These are phyloP conservation scores for Heliconius congener DNA, from an alignment of 1,140 invertebrate species.

Conservation along the genomic window DNA sequence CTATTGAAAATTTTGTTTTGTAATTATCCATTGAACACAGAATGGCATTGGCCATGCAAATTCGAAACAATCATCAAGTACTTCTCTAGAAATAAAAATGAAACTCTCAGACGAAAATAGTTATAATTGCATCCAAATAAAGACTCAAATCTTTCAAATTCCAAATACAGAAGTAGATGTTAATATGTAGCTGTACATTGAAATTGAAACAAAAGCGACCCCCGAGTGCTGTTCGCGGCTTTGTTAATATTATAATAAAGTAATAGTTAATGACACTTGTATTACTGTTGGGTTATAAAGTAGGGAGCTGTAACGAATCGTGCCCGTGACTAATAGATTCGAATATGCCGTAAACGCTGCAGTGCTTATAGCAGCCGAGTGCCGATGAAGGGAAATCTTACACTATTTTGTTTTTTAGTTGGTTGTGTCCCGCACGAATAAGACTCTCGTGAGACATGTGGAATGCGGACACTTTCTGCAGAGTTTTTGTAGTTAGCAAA, in stretches of 20 bases:
- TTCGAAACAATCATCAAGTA: slow-evolving; percentile 53
- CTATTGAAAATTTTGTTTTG: neutral
- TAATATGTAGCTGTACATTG: slow-evolving; percentile 44
- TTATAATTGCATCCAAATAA: slow-evolving; percentile 20
- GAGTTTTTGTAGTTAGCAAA: too few species aligned
- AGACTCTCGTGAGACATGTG: too few species aligned
- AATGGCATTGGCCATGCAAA: slow-evolving; percentile 54
- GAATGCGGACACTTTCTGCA: too few species aligned
- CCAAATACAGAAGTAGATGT: slow-evolving; percentile 10
- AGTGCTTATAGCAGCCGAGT: slow-evolving; percentile 9
- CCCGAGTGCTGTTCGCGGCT: slow-evolving; percentile 56
- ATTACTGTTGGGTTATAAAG: slow-evolving; percentile 62
- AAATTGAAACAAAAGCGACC: slow-evolving; percentile 70
- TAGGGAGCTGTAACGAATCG: slow-evolving; percentile 59
- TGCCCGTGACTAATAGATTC: slow-evolving; percentile 32
- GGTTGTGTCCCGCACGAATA: too few species aligned
- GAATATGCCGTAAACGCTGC: slow-evolving; percentile 41
- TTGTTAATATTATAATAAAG: slow-evolving; percentile 74
- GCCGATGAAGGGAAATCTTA: slow-evolving; percentile 20
- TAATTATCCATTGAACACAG: slow-evolving; percentile 36
- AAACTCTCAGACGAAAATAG: slow-evolving; percentile 22
- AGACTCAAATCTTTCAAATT: slow-evolving; percentile 22
- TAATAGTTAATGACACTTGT: slow-evolving; percentile 72
- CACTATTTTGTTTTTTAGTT: neutral
- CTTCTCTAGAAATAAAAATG: slow-evolving; percentile 16